Evolutionary conservation across 2,797 vertebrate genomes (phyloP).

Genomic region (Heteromormyrus szaboi): DNA sequence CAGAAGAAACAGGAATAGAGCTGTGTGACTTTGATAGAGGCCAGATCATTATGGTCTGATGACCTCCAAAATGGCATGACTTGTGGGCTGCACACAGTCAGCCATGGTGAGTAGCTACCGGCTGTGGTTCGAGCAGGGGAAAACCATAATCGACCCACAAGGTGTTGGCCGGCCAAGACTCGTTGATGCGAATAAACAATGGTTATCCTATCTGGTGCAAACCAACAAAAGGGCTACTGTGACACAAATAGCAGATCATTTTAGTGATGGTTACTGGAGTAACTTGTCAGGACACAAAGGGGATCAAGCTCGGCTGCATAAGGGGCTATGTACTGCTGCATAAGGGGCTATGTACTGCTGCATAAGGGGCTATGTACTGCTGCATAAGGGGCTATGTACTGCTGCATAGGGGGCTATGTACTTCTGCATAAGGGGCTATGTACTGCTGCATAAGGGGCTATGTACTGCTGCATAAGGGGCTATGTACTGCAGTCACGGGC

Average conservation of each 20-base stretch:
- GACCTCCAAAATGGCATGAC: background rate
- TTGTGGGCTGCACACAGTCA: background rate
- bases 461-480: background rate
- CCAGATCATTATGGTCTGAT: background rate
- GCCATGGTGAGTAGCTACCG: background rate
- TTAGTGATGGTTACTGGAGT: background rate
- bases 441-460: background rate
- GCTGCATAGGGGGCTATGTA: background rate
- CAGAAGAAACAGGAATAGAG: background rate
- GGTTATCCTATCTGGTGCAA: background rate
- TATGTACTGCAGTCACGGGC: background rate
- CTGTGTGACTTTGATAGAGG: background rate
- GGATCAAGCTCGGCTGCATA: background rate
- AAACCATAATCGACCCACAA: background rate
- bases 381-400: too few relatives aligned
- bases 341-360: too few relatives aligned
- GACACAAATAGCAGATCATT: background rate
- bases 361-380: too few relatives aligned
- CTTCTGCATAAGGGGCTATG: too few relatives aligned
- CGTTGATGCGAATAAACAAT: background rate
- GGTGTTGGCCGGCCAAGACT: background rate
- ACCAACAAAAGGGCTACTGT: background rate
- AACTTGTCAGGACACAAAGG: background rate
- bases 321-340: too few relatives aligned
- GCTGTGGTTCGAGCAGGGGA: background rate